These are phyloP conservation scores for Nemoura dubitans DNA, from an alignment of 2,888 invertebrate genomes.

Conservation along the genomic window DNA sequence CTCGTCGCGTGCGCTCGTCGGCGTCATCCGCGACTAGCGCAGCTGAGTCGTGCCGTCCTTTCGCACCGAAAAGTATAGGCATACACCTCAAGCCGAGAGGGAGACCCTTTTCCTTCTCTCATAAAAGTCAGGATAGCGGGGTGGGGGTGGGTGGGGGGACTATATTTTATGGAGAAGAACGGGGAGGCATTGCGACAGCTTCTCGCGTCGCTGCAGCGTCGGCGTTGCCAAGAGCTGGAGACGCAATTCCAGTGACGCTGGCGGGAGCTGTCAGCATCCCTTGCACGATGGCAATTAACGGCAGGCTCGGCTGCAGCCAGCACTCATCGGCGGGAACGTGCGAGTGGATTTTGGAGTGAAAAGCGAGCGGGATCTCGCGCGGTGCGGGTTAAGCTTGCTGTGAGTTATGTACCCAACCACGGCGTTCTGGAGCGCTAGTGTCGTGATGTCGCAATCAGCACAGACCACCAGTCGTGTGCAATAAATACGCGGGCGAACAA, in stretches of 20 bases:
- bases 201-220: too few species aligned
- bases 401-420: background rate
- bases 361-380: background rate
- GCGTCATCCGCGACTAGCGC: too few species aligned
- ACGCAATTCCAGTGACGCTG: background rate
- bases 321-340: background rate
- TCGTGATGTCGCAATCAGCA: too few species aligned
- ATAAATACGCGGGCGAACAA: too few species aligned
- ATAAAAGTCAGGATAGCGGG: background rate
- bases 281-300: too few species aligned
- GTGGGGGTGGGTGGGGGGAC: background rate
- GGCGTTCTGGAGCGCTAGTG: too few species aligned
- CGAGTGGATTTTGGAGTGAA: background rate
- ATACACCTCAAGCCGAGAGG: too few species aligned
- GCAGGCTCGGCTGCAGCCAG: background rate
- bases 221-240: background rate
- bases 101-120: background rate
- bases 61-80: too few species aligned
- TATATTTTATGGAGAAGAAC: background rate
- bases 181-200: constrained; percentile 3
- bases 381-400: background rate
- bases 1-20: too few species aligned
- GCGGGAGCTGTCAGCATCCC: too few species aligned
- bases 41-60: background rate
- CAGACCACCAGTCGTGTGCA: too few species aligned